Conservation (phyloP, 1,140 invertebrate genomes). For the Mya arenaria region DNA sequence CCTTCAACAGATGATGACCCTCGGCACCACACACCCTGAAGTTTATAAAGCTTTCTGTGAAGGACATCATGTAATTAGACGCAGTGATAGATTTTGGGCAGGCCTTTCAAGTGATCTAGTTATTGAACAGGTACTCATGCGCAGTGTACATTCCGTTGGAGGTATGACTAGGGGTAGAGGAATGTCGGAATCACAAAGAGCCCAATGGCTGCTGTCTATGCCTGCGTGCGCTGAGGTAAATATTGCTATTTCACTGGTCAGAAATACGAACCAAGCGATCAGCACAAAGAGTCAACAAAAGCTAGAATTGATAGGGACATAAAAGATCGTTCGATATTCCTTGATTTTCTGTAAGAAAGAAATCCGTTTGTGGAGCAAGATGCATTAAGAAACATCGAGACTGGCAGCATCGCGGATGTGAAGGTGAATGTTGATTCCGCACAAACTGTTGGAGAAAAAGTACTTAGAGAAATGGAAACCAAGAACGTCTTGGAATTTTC, state of each 20-base stretch:
- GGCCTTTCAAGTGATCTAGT: neutral
- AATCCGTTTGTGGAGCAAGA: neutral
- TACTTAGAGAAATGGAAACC: neutral
- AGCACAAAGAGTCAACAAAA: constrained; percentile 41
- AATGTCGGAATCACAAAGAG: neutral
- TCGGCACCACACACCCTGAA: no score
- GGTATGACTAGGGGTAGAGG: neutral
- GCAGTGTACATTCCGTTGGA: neutral
- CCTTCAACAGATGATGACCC: no score
- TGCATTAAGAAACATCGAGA: neutral
- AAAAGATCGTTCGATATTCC: constrained; percentile 11
- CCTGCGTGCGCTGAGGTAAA: constrained; percentile 17
- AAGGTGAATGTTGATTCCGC: neutral
- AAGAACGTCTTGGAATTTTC: neutral
- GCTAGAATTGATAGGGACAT: constrained; percentile 31
- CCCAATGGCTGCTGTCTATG: neutral
- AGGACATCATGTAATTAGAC: no score
- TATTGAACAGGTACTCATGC: neutral
- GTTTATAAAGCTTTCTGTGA: no score
- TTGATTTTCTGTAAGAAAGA: neutral
- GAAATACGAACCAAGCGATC: constrained; percentile 1
- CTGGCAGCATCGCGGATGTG: neutral
- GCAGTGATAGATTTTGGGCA: neutral
- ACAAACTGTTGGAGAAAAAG: neutral
- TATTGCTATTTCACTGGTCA: constrained; percentile 10